Evolutionary conservation across 2,113 vertebrate species (phyloP), one percentile per base, ranked within the genome.

Genomic region (Heterotilapia buettikoferi): DNA sequence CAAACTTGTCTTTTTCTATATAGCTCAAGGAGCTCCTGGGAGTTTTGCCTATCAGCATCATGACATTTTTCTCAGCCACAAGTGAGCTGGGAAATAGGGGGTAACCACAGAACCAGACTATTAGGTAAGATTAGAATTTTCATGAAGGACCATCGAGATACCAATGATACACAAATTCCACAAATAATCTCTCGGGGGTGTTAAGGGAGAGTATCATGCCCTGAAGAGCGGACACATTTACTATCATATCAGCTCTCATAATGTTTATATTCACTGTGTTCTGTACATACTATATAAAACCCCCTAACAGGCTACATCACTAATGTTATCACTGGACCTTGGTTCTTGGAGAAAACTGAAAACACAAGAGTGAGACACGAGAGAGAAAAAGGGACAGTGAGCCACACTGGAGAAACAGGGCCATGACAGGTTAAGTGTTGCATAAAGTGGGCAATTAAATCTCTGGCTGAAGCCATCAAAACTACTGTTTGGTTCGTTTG

Each of bases 1-100:
- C 80, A 94, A 90, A 94, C 89, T 76, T 91, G 82, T n/a, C 19
- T 33, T 94, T 86, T 87, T 54, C 66, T 94, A 89, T 92, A 81
- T 94, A 91, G 91, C 92, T 89, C 92, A 92, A 59, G 7, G 54
- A 83, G 82, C 92, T 93, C 91, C 71, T 47, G 91, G 89, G 93
- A 92, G 82, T 47, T 88, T 21, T 29, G 79, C 80, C 88, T 86
- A 87, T 86, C 21, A 90, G 90, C 90, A 80, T 71, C 21, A 80
- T 94, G 93, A 94, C 94, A 93, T 90, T 94, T 87, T 91, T 84
- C 88, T 56, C 78, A 47, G 82, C 82, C 86, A 84, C 91, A 4
- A 57, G 82, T 89, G 86, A 94, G 2, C 50, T 82, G 84, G 57
- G 50, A 50, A 33, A 71, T 89, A 82, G 85, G 12, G 33, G 80